A percentile compares a stretch with the other conserved stretches of the same genome.
phyloP scores from a whole-genome alignment of 2,888 invertebrate genomes.

The Himalopsyche tibetana region DNA sequence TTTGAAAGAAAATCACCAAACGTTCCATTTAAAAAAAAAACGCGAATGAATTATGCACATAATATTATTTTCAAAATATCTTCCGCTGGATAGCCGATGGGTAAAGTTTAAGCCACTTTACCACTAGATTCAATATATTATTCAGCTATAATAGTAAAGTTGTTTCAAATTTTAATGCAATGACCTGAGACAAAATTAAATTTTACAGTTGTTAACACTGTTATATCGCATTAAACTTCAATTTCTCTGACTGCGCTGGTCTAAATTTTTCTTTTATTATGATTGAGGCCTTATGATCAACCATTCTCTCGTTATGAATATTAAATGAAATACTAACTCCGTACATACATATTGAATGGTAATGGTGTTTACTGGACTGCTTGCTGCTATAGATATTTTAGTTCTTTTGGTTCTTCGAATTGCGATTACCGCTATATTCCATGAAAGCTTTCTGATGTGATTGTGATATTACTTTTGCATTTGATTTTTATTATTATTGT shows the following conservation, averaged over 20 bases:
- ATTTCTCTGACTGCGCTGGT: neutral
- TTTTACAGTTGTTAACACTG: neutral
- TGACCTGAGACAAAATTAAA: no score
- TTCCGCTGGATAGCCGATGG: no score
- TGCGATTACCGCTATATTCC: neutral
- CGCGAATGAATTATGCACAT: no score
- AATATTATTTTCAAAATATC: no score
- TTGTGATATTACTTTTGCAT: neutral
- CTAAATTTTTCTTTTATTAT: conserved; percentile 1
- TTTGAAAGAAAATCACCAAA: no score
- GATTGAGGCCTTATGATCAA: neutral
- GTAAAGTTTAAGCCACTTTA: no score
- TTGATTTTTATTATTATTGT: no score
- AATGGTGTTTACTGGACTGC: neutral
- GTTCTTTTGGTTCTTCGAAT: neutral
- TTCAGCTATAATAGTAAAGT: no score
- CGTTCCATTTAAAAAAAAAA: no score
- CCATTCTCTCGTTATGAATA: neutral
- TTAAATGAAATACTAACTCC: neutral
- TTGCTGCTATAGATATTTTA: neutral
- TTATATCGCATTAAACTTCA: neutral
- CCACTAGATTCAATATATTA: no score
- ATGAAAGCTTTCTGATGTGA: neutral
- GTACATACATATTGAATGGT: neutral
- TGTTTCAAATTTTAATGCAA: no score